Percentiles rank a stretch among this genome's conserved stretches.
Conservation (phyloP, 2,113 vertebrate genomes). For the Sakesphorus luctuosus region DNA sequence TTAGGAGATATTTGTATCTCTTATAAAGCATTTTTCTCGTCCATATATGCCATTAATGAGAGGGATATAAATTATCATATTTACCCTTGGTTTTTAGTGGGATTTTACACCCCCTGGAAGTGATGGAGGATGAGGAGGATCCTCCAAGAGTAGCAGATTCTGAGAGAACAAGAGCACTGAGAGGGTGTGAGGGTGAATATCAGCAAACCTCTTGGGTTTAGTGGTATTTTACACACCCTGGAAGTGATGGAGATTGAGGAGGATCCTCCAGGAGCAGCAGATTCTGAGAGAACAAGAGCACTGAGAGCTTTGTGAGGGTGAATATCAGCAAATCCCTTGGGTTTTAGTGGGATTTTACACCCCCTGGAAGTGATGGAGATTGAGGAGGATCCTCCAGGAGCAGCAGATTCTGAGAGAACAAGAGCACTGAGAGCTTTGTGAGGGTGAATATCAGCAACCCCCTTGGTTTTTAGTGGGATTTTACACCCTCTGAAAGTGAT, state of each 20-base stretch:
- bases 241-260: neutral
- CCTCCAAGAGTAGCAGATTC: too few relatives aligned
- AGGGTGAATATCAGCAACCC: too few relatives aligned
- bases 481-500: neutral
- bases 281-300: neutral
- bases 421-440: too few relatives aligned
- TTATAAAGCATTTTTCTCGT: neutral
- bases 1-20: neutral
- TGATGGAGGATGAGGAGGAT: too few relatives aligned
- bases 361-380: neutral
- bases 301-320: neutral
- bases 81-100: neutral
- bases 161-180: too few relatives aligned
- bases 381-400: neutral
- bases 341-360: neutral
- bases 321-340: slow-evolving; percentile 13
- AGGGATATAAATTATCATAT: neutral
- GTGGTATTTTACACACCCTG: neutral
- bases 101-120: too few relatives aligned
- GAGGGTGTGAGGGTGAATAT: too few relatives aligned
- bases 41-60: neutral
- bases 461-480: neutral
- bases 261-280: neutral
- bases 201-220: neutral
- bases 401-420: too few relatives aligned